These are phyloP conservation scores for Mus pahari DNA, from an alignment of 2,113 vertebrate genomes.

Conservation along the genomic window DNA sequence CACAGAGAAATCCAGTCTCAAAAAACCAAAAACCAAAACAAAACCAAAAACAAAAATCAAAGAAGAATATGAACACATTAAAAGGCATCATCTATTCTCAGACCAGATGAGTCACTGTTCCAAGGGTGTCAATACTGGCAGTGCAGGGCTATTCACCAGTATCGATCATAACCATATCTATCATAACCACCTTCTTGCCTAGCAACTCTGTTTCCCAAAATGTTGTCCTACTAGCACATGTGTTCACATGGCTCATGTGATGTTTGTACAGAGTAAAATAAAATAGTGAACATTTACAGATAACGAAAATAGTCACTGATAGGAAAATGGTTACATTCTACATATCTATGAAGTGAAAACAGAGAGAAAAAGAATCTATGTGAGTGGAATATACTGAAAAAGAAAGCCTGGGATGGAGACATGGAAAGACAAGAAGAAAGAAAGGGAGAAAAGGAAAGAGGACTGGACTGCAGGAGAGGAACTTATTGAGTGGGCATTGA, in stretches of 20 bases:
- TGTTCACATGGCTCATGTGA: not conserved
- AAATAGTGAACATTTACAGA: not conserved
- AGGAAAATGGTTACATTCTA: not conserved
- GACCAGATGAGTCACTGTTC: not conserved
- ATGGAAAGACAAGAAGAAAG: not conserved
- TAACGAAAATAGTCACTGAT: not conserved
- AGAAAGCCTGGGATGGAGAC: not conserved
- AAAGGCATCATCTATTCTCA: not conserved
- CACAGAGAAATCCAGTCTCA: no score
- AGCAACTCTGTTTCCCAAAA: constrained; percentile 17
- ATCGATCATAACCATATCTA: not conserved
- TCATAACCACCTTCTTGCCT: not conserved
- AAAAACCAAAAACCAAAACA: no score
- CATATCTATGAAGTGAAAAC: not conserved
- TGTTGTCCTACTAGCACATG: not conserved
- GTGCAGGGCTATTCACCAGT: not conserved
- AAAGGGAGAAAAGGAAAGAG: not conserved
- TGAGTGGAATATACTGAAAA: not conserved
- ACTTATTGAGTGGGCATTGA: not conserved
- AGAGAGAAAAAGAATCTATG: constrained; percentile 19
- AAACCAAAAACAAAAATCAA: no score
- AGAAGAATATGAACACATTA: not conserved
- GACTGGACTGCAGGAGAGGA: not conserved
- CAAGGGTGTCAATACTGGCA: not conserved
- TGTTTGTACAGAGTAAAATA: not conserved